phyloP scores from a whole-genome alignment of 1,140 invertebrate genomes.

The Aporrectodea caliginosa region DNA sequence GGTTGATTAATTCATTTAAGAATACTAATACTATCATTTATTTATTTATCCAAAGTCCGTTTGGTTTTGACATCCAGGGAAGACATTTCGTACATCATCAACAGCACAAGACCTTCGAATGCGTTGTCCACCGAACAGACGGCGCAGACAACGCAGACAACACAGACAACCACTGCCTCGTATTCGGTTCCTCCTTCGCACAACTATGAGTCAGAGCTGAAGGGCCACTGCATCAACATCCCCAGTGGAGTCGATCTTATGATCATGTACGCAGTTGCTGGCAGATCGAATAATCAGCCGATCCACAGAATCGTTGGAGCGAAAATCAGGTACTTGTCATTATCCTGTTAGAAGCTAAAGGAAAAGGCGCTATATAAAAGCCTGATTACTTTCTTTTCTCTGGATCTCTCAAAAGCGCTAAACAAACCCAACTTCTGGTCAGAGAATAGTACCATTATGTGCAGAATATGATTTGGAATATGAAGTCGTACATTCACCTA shows the following conservation, averaged over 20 bases:
- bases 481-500: no score
- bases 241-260: conserved; percentile 1
- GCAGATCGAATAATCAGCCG: not conserved
- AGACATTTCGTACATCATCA: not conserved
- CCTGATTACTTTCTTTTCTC: no score
- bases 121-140: not conserved
- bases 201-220: not conserved
- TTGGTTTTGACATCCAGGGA: no score
- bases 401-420: no score
- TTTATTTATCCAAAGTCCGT: no score
- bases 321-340: conserved; percentile 2
- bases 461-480: no score
- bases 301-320: conserved; percentile 7
- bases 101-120: not conserved
- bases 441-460: no score
- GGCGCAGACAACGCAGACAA: not conserved
- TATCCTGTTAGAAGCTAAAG: not conserved
- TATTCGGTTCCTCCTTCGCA: not conserved
- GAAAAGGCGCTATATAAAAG: not conserved
- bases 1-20: no score
- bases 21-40: no score
- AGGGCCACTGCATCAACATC: conserved; percentile 3
- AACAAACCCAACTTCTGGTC: no score
- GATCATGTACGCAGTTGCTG: not conserved
- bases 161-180: not conserved